These are phyloP conservation scores for Lampris incognitus DNA, from an alignment of 2,113 vertebrate species.

Conservation along the genomic window DNA sequence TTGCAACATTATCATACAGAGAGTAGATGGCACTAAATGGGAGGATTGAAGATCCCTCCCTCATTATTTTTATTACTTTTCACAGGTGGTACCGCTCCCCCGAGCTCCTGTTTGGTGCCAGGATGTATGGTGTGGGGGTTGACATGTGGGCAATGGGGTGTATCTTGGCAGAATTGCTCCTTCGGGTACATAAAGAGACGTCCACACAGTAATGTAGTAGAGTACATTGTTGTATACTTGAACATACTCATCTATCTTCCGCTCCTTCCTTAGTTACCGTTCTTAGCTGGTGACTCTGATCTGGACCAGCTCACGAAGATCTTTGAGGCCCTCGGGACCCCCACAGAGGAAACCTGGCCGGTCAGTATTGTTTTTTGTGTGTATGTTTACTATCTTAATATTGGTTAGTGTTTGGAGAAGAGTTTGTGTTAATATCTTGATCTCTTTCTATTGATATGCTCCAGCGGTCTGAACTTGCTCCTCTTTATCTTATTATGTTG, in stretches of 20 bases:
- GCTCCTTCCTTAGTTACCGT: constrained; percentile 86
- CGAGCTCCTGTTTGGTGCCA: constrained; percentile 95
- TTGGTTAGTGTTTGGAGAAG: too few relatives aligned
- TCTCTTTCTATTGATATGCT: too few relatives aligned
- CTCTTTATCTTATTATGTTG: too few relatives aligned
- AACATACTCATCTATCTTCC: not conserved
- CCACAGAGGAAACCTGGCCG: constrained; percentile 95
- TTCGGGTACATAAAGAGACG: constrained; percentile 83
- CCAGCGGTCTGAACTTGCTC: too few relatives aligned
- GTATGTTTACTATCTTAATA: constrained; percentile 5
- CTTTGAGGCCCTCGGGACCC: constrained; percentile 96
- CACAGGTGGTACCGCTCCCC: constrained; percentile 96
- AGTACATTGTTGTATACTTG: constrained; percentile 14
- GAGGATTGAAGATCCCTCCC: not conserved
- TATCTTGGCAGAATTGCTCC: constrained; percentile 95
- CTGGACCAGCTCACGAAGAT: constrained; percentile 96
- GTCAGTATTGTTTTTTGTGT: constrained; percentile 78
- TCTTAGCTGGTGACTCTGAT: constrained; percentile 96
- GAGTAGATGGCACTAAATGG: not conserved
- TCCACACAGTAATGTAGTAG: not conserved
- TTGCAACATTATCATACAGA: not conserved
- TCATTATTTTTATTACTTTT: constrained; percentile 35
- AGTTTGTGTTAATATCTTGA: too few relatives aligned
- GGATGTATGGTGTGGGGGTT: constrained; percentile 97
- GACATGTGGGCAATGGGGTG: constrained; percentile 99